phyloP scores from a whole-genome alignment of 2,888 invertebrate genomes.

The Dryocosmus kuriphilus region DNA sequence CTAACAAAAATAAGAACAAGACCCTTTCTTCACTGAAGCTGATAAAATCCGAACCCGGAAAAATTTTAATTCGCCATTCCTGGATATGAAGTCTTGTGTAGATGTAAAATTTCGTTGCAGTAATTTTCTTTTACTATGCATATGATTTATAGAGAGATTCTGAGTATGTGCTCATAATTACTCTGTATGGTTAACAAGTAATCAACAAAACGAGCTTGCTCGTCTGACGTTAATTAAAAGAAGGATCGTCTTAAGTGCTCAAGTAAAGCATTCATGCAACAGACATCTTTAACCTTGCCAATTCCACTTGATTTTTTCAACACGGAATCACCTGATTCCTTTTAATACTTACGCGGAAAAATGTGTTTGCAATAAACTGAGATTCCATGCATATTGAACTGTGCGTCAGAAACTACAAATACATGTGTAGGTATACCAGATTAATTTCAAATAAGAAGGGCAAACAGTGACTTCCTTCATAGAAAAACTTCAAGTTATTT shows the following conservation, averaged over 20 bases:
- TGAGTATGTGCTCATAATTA: constrained; percentile 9
- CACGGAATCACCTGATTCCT: constrained; percentile 17
- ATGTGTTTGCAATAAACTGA: neutral
- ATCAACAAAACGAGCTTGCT: constrained; percentile 17
- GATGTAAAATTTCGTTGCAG: neutral
- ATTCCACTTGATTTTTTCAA: constrained; percentile 1
- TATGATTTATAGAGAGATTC: constrained; percentile 33
- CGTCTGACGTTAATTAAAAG: constrained; percentile 29
- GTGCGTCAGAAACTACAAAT: neutral
- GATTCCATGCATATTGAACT: neutral
- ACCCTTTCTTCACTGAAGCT: too few relatives aligned
- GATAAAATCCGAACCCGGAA: too few relatives aligned
- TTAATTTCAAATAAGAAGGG: neutral
- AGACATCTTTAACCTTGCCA: constrained; percentile 22
- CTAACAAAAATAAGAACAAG: too few relatives aligned
- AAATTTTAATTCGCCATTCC: too few relatives aligned
- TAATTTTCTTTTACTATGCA: neutral
- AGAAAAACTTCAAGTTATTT: too few relatives aligned
- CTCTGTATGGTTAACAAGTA: neutral
- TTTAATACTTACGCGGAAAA: neutral
- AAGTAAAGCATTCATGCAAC: constrained; percentile 19
- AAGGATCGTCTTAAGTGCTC: constrained; percentile 26
- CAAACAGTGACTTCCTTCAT: neutral
- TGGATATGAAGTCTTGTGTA: neutral
- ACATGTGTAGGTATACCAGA: too few relatives aligned